A percentile compares a stretch with the other conserved stretches of the same genome.
Conservation (phyloP, 2,888 invertebrate genomes). For the Tetanocera ferruginea region DNA sequence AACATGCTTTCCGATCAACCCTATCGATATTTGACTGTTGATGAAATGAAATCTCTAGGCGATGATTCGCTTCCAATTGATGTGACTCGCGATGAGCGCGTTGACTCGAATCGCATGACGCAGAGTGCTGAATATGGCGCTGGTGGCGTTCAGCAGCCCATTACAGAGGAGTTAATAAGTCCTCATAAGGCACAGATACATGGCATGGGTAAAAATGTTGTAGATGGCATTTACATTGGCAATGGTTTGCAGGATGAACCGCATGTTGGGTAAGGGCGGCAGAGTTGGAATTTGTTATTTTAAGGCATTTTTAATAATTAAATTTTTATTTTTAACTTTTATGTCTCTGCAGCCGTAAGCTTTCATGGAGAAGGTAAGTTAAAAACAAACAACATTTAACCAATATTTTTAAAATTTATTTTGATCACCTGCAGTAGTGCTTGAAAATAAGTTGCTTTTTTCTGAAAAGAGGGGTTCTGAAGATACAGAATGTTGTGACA, state of each 20-base stretch:
- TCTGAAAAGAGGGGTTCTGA: no score
- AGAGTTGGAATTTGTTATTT: no score
- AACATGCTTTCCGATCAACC: slow-evolving; percentile 90
- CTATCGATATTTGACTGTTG: slow-evolving; percentile 92
- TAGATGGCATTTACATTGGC: slow-evolving; percentile 69
- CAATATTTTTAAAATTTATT: no score
- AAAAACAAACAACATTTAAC: not conserved
- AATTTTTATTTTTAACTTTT: slow-evolving; percentile 4
- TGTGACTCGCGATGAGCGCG: slow-evolving; percentile 90
- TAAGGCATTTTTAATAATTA: no score
- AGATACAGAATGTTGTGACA: no score
- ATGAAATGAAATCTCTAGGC: slow-evolving; percentile 95
- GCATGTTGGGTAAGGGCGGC: slow-evolving; percentile 74
- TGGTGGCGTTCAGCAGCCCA: slow-evolving; percentile 69
- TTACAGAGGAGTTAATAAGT: slow-evolving; percentile 75
- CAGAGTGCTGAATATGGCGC: slow-evolving; percentile 69
- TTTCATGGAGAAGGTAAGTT: slow-evolving; percentile 96
- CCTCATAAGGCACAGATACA: slow-evolving; percentile 74
- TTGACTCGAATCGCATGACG: slow-evolving; percentile 77
- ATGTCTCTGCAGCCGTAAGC: slow-evolving; percentile 78
- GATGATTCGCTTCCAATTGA: slow-evolving; percentile 95
- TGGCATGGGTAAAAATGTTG: slow-evolving; percentile 68
- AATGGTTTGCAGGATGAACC: slow-evolving; percentile 69
- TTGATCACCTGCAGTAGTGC: no score
- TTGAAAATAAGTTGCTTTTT: no score